Evolutionary conservation across 2,113 vertebrate species (phyloP), one percentile per base, ranked within the genome.

Genomic region (Naja naja): DNA sequence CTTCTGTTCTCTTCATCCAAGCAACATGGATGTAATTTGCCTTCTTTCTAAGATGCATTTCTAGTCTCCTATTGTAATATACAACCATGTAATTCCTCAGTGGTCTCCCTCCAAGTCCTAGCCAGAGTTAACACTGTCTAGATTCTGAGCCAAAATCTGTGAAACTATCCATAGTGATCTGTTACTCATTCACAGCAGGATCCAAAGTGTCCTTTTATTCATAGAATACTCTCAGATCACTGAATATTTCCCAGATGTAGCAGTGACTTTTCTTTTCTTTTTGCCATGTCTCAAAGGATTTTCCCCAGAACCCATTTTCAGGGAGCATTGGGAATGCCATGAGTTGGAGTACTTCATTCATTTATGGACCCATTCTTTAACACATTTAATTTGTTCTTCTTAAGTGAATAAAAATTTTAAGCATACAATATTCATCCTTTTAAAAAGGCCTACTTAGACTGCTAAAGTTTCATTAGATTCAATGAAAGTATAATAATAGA

Each of bases 381-480:
- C 89, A 45, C 27, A 74, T n/a, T 58, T 95, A 14, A 94, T 3
- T 85, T 52, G 23, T 34, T 94, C 88, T 91, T 95, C 90, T 94
- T 93, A 43, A 81, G 49, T 93, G 53, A 1, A 23, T 93, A 49
- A 94, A 86, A 86, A 7, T n/a, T 93, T 60, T 43, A 30, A 90
- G 45, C 64, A 47, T 45, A 55, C 11, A 86, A 64, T 45, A 34
- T 64, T 60, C 5, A 30, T 49, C 30, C 25, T 58, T 55, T 22
- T 12, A 87, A 47, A 39, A 52, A 58, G 10, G 27, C 34, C 52
- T 64, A 47, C 27, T 49, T n/a, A 56, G 14, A 47, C 4, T 58
- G 53, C 25, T 91, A 45, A 58, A 45, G 54, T 88, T 53, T 58
- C 47, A 88, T 88, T 60, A 69, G 58, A 88, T 43, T 88, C 91